A percentile compares a stretch with the other conserved stretches of the same genome.
Conservation (phyloP, 2,888 invertebrate species). For the Drosophila acutilabella region DNA sequence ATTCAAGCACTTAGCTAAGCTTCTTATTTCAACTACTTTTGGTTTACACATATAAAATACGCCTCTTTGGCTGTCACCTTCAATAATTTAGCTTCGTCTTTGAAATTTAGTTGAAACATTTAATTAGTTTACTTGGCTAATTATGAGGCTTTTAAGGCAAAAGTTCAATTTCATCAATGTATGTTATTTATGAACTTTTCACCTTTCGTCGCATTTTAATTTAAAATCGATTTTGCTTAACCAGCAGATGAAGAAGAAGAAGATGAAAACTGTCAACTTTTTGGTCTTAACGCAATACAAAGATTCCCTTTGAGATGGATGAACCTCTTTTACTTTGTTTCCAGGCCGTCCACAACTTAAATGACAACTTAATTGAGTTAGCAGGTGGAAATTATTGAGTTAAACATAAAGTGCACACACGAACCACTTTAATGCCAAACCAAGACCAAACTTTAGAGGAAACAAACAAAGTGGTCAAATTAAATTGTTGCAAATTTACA, state of each 20-base stretch:
- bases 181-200: constrained; percentile 5
- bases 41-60: background rate
- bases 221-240: constrained; percentile 7
- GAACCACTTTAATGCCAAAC: constrained; percentile 63
- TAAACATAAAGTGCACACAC: constrained; percentile 71
- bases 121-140: constrained; percentile 8
- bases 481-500: constrained; percentile 6
- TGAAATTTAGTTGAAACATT: background rate
- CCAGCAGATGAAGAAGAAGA: background rate
- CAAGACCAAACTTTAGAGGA: background rate
- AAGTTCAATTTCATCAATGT: constrained; percentile 2
- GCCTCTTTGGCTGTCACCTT: background rate
- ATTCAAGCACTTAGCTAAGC: too few relatives aligned
- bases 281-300: constrained; percentile 14
- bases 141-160: constrained; percentile 6
- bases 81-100: background rate
- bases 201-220: background rate
- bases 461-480: background rate
- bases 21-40: background rate
- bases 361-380: constrained; percentile 67
- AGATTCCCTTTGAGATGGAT: constrained; percentile 26
- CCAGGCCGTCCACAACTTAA: constrained; percentile 38
- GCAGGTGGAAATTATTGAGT: constrained; percentile 69
- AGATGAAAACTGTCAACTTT: constrained; percentile 5
- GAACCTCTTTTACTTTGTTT: background rate